Evolutionary conservation across 2,113 vertebrate genomes (phyloP).

Genomic region (Leptobrachium leishanense): DNA sequence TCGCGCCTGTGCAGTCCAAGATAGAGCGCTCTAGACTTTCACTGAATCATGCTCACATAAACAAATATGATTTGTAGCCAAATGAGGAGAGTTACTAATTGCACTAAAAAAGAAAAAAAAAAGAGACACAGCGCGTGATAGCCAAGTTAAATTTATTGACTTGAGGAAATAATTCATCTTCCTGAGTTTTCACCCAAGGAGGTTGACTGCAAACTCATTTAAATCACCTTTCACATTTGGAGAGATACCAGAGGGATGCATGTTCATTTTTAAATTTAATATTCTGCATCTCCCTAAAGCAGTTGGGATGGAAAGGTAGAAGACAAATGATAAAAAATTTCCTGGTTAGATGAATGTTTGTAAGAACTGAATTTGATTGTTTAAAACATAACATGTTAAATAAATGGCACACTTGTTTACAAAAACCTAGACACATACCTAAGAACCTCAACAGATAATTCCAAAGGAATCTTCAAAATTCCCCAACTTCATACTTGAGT

Average conservation of each 20-base stretch:
- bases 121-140: slow-evolving; percentile 23
- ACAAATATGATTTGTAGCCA: background rate
- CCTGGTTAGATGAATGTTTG: too few relatives aligned
- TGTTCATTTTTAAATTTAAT: slow-evolving; percentile 38
- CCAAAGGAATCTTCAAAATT: too few relatives aligned
- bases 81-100: slow-evolving; percentile 37
- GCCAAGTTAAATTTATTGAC: background rate
- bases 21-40: too few relatives aligned
- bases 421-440: too few relatives aligned
- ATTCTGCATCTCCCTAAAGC: slow-evolving; percentile 17
- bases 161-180: slow-evolving; percentile 46
- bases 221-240: slow-evolving; percentile 45
- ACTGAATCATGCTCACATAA: too few relatives aligned
- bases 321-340: background rate
- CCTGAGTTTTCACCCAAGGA: slow-evolving; percentile 39
- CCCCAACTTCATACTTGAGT: too few relatives aligned
- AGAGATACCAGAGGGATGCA: slow-evolving; percentile 37
- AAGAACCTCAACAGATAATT: too few relatives aligned
- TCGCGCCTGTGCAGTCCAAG: too few relatives aligned
- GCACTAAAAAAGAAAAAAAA: slow-evolving; percentile 35
- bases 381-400: too few relatives aligned
- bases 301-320: background rate
- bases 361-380: too few relatives aligned
- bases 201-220: slow-evolving; percentile 29
- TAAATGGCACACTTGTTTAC: too few relatives aligned